Evolutionary conservation across 2,113 vertebrate species (phyloP), one percentile per base, ranked within the genome.

Genomic region (Arvicanthis niloticus): DNA sequence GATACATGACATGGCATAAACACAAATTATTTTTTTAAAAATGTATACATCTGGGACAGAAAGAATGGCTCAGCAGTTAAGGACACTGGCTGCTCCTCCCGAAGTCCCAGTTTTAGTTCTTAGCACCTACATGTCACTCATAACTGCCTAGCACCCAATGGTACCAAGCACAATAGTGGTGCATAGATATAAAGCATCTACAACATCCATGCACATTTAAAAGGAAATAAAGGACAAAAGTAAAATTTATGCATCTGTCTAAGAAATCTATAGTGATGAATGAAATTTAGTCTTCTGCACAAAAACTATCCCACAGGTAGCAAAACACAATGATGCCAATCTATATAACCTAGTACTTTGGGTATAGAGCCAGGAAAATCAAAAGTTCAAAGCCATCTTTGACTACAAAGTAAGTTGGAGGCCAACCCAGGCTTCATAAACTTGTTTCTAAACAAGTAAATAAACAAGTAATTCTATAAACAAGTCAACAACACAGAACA

Each of bases 401-500:
- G 45, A 9, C 62, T 68, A 68, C 62, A 68, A 3, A 87, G 19
- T 62, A 51, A 87, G 31, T 37, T 37, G 5, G 29, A 45, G 8
- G 62, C 16, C 29, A 86, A 31, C 17, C 62, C 29, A n/a, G 65
- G 29, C 62, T 87, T 37, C 45, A 51, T 51, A 68, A 48, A 31
- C 62, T 62, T 45, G 26, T 67, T 65, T 48, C 62, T 31, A 86
- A 65, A 85, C 40, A 85, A 86, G 16, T 68, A 87, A 65, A 68
- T 48, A 19, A 68, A n/a, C 21, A 68, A 68, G 67, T 72, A 53
- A 53, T n/a, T 72, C 67, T 31, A 68, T 0, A 75, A 65, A 34
- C 88, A 96, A 93, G 88, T 73, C 45, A 58, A 91, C 58, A 42
- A 75, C 15, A 77, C 8, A 89, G 53, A 90, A 91, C 19, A 96